Conservation (phyloP, 2,797 vertebrate genomes). For the Enteromius argenteus region DNA sequence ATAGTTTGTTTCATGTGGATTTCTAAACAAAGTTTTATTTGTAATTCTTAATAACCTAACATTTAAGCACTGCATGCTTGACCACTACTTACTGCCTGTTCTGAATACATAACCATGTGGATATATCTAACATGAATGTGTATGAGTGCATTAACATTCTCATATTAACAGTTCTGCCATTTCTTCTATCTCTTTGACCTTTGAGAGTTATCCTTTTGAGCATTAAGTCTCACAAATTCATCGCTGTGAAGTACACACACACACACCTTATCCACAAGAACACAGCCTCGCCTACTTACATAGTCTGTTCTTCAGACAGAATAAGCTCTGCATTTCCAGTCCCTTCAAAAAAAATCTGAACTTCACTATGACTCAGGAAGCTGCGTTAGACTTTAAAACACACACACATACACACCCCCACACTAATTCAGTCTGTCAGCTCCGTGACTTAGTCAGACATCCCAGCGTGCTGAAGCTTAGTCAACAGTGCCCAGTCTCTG, state of each 20-base stretch:
- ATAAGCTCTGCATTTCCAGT: conserved; percentile 29
- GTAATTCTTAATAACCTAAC: background rate
- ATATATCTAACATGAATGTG: conserved; percentile 54
- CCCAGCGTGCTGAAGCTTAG: conserved; percentile 29
- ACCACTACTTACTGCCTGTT: conserved; percentile 9
- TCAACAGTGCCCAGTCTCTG: conserved; percentile 44
- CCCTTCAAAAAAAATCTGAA: conserved; percentile 15
- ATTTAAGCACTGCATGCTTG: background rate
- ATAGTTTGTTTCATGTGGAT: background rate
- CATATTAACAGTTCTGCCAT: conserved; percentile 42
- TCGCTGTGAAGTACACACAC: background rate
- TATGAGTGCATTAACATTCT: conserved; percentile 48
- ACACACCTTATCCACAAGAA: conserved; percentile 20
- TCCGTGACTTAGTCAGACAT: conserved; percentile 46
- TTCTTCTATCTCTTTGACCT: conserved; percentile 16
- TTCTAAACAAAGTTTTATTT: background rate
- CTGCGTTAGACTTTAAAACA: conserved; percentile 44
- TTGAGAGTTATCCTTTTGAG: conserved; percentile 9
- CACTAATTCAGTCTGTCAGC: conserved; percentile 43
- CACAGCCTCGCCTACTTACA: background rate
- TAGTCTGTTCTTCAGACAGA: conserved; percentile 11
- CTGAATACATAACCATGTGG: conserved; percentile 33
- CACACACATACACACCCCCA: conserved; percentile 39
- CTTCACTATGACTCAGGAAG: conserved; percentile 45
- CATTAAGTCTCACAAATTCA: conserved; percentile 23